Evolutionary conservation across 2,888 invertebrate species (phyloP).

Genomic region (Chalcosyrphus nemorum): DNA sequence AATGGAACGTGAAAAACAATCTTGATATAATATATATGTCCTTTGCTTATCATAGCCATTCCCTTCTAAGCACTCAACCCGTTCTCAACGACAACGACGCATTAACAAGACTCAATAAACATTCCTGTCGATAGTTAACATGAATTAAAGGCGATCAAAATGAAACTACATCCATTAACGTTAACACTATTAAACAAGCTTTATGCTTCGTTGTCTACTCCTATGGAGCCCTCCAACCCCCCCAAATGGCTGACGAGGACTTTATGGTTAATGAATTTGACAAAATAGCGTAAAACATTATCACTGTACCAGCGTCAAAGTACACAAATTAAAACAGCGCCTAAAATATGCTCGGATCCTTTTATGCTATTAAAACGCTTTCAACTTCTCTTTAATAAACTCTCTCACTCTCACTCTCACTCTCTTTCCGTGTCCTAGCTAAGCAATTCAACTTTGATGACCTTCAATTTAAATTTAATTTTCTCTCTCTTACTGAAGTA

Average conservation of each 20-base stretch:
- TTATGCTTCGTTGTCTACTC: not conserved
- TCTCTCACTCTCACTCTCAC: not conserved
- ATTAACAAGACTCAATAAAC: not conserved
- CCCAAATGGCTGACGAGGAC: not conserved
- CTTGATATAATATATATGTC: too few species aligned
- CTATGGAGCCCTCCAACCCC: too few species aligned
- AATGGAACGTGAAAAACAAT: too few species aligned
- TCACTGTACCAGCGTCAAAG: not conserved
- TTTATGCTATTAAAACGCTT: conserved; percentile 6
- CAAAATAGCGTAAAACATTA: conserved; percentile 4
- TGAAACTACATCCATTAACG: conserved; percentile 2
- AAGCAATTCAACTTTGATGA: conserved; percentile 56
- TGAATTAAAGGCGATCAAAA: not conserved
- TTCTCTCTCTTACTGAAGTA: conserved; percentile 29
- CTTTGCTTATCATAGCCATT: too few species aligned
- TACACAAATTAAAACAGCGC: conserved; percentile 10
- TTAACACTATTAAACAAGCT: conserved; percentile 13
- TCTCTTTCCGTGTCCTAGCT: not conserved
- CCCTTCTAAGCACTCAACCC: not conserved
- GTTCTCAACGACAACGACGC: not conserved
- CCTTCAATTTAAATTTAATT: conserved; percentile 62
- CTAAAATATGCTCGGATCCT: conserved; percentile 32
- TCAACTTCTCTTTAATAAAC: not conserved
- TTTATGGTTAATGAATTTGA: conserved; percentile 23
- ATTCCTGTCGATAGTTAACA: not conserved